A percentile compares a stretch with the other conserved stretches of the same genome.
Evolutionary conservation across 2,888 invertebrate genomes (phyloP).

Genomic region (Anagyrus pseudococci): DNA sequence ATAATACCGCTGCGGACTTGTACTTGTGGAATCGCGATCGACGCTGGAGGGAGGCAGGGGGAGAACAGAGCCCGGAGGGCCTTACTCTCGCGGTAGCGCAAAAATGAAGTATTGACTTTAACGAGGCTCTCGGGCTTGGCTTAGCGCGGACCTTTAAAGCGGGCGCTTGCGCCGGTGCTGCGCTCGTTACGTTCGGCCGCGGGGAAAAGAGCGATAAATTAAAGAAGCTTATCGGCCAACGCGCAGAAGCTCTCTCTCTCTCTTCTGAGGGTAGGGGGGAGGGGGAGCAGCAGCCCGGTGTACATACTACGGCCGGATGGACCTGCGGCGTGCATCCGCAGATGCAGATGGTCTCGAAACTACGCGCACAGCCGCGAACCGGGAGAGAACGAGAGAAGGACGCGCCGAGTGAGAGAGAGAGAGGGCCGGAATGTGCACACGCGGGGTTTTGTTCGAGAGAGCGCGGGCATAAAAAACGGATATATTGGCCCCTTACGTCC

Average conservation of each 20-base stretch:
- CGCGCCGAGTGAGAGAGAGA: too few relatives aligned
- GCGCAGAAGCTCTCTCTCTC: conserved; percentile 49
- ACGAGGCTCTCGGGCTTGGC: too few relatives aligned
- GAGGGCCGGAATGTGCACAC: conserved; percentile 14
- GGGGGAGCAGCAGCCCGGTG: background rate
- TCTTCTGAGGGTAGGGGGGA: background rate
- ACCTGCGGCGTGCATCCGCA: too few relatives aligned
- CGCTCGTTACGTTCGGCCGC: conserved; percentile 46
- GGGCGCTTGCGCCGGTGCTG: conserved; percentile 24
- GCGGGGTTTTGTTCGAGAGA: conserved; percentile 41
- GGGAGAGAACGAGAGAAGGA: too few relatives aligned
- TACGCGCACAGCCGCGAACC: too few relatives aligned
- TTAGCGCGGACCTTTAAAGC: conserved; percentile 3
- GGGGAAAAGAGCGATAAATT: conserved; percentile 55
- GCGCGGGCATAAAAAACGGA: conserved; percentile 44
- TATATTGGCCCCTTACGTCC: conserved; percentile 54
- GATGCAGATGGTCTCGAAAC: too few relatives aligned
- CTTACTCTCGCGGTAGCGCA: conserved; percentile 42
- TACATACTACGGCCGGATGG: background rate
- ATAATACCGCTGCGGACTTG: background rate
- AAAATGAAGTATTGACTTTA: conserved; percentile 47
- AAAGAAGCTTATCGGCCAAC: conserved; percentile 56
- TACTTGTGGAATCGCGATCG: background rate
- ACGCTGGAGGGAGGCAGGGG: background rate
- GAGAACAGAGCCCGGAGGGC: conserved; percentile 9